Conservation (phyloP, 2,888 invertebrate genomes). For the Oegoconia quadripuncta region DNA sequence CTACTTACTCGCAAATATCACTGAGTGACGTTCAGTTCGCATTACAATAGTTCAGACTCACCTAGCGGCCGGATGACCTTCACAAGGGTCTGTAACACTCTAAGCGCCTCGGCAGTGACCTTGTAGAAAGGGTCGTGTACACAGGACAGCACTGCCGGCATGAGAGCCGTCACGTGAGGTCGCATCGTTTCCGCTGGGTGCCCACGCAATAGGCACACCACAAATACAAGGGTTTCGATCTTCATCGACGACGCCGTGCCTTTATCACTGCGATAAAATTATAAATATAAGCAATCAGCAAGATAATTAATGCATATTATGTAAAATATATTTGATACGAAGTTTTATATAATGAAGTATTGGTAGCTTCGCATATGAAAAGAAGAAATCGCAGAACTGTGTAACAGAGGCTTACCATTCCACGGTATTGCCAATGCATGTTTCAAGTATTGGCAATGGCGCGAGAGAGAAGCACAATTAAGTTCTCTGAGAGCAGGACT, state of each 20-base stretch:
- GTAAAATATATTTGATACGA: neutral
- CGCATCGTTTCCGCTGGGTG: constrained; percentile 90
- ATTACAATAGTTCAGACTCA: constrained; percentile 31
- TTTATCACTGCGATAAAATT: constrained; percentile 81
- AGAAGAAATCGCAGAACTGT: too few relatives aligned
- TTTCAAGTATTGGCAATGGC: too few relatives aligned
- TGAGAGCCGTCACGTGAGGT: constrained; percentile 86
- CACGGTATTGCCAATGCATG: too few relatives aligned
- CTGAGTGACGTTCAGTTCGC: too few relatives aligned
- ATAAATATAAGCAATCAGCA: neutral
- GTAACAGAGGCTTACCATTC: too few relatives aligned
- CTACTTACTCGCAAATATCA: too few relatives aligned
- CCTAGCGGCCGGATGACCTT: constrained; percentile 94
- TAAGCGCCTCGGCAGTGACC: constrained; percentile 96
- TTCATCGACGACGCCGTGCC: constrained; percentile 98
- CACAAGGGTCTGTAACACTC: constrained; percentile 95
- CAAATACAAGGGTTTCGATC: constrained; percentile 96
- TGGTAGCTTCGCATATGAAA: too few relatives aligned
- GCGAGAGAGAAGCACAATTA: too few relatives aligned
- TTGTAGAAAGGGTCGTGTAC: constrained; percentile 99
- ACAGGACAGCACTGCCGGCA: constrained; percentile 92
- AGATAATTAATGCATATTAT: neutral
- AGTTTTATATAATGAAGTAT: too few relatives aligned
- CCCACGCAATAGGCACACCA: constrained; percentile 89
- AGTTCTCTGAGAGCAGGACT: too few relatives aligned